These are phyloP conservation scores for Saguinus midas DNA, from an alignment of 2,113 vertebrate genomes.

Conservation along the genomic window DNA sequence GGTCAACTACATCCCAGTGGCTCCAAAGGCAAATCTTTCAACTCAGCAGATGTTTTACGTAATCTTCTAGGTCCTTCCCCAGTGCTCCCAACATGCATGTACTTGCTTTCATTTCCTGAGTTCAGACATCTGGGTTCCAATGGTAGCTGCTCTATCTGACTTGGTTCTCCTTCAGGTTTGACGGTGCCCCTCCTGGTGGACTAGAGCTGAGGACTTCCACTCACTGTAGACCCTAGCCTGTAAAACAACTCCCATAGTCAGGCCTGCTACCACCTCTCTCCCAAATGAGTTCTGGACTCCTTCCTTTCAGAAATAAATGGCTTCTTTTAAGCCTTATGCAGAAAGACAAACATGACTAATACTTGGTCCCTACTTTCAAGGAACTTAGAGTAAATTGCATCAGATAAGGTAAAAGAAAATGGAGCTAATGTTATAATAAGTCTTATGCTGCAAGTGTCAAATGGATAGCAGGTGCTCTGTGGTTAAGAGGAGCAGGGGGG, in stretches of 20 bases:
- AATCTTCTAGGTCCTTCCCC: background rate
- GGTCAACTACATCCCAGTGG: background rate
- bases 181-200: background rate
- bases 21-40: background rate
- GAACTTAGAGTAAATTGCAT: background rate
- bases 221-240: background rate
- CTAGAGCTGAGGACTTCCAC: background rate
- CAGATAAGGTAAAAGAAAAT: background rate
- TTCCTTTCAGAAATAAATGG: background rate
- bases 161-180: background rate
- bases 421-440: background rate
- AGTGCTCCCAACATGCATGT: rapidly evolving
- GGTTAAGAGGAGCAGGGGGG: background rate
- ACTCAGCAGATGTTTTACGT: background rate
- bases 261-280: background rate
- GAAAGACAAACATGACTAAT: background rate
- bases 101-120: background rate
- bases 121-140: background rate
- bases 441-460: background rate
- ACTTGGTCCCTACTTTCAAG: background rate
- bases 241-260: background rate
- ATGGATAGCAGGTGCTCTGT: background rate
- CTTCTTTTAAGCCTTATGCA: background rate
- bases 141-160: background rate
- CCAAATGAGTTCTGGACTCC: background rate